Conservation (phyloP, 1,140 invertebrate species). For the Phocides pigmalion region DNA sequence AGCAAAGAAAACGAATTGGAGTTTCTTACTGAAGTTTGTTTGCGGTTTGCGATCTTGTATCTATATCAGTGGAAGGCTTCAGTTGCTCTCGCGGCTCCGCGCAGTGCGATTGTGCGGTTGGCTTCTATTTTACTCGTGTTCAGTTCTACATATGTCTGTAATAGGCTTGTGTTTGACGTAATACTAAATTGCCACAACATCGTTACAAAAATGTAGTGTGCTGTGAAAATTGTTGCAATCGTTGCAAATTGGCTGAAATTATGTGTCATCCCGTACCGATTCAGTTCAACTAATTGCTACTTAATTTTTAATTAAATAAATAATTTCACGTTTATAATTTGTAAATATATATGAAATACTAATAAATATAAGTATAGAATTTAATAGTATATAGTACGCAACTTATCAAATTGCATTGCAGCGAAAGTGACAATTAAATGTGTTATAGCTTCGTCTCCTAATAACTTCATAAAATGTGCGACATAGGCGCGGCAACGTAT, state of each 20-base stretch:
- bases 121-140: slow-evolving; percentile 20
- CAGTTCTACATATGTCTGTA: slow-evolving; percentile 16
- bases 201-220: slow-evolving; percentile 11
- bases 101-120: slow-evolving; percentile 52
- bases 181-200: slow-evolving; percentile 5
- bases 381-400: too few species aligned
- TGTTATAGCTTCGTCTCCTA: too few species aligned
- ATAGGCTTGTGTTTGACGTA: slow-evolving; percentile 15
- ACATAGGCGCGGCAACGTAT: too few species aligned
- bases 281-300: neutral
- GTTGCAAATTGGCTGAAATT: neutral
- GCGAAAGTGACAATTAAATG: too few species aligned
- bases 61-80: slow-evolving; percentile 41
- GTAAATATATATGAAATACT: too few species aligned
- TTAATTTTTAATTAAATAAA: too few species aligned
- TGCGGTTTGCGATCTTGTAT: slow-evolving; percentile 36
- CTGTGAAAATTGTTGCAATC: slow-evolving; percentile 9
- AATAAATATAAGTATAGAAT: too few species aligned
- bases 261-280: neutral
- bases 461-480: too few species aligned
- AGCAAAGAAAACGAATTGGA: slow-evolving; percentile 25
- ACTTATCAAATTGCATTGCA: too few species aligned
- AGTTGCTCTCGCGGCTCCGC: slow-evolving; percentile 61
- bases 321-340: too few species aligned
- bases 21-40: slow-evolving; percentile 39